Conservation (phyloP, 2,113 vertebrate genomes). For the Sinocyclocheilus anophthalmus region DNA sequence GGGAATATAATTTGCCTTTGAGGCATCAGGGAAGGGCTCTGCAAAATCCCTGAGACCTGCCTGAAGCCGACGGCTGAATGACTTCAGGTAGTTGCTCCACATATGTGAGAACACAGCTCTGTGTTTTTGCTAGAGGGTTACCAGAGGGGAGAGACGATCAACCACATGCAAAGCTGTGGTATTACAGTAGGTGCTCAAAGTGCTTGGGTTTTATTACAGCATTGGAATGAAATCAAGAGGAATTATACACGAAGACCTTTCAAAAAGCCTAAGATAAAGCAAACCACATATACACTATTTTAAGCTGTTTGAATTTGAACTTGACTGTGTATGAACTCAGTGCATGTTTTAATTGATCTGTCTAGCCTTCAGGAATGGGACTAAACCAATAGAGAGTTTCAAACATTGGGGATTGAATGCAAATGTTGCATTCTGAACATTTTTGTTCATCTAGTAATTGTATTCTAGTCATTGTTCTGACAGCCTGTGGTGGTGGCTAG, state of each 20-base stretch:
- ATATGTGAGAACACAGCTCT: background rate
- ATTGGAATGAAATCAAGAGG: slow-evolving; percentile 14
- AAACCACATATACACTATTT: slow-evolving; percentile 5
- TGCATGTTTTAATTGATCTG: background rate
- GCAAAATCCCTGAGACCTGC: background rate
- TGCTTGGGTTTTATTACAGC: background rate
- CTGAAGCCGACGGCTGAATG: background rate
- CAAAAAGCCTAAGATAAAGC: background rate
- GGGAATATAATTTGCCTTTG: background rate
- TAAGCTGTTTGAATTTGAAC: background rate
- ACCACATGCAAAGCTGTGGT: slow-evolving; percentile 36
- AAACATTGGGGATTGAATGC: background rate
- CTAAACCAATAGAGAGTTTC: background rate
- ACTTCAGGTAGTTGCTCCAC: background rate
- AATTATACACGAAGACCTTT: slow-evolving; percentile 30
- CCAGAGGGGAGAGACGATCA: slow-evolving; percentile 24
- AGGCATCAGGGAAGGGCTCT: slow-evolving; percentile 9
- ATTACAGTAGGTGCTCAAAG: slow-evolving; percentile 9
- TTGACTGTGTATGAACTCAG: background rate
- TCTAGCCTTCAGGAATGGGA: background rate
- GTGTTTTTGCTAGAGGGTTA: slow-evolving; percentile 6
- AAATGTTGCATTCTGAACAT: background rate
- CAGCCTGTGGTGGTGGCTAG: slow-evolving; percentile 7
- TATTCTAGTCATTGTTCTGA: slow-evolving; percentile 5
- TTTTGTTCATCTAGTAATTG: slow-evolving; percentile 1